Conservation (phyloP, 2,888 invertebrate species). For the Automeris io region DNA sequence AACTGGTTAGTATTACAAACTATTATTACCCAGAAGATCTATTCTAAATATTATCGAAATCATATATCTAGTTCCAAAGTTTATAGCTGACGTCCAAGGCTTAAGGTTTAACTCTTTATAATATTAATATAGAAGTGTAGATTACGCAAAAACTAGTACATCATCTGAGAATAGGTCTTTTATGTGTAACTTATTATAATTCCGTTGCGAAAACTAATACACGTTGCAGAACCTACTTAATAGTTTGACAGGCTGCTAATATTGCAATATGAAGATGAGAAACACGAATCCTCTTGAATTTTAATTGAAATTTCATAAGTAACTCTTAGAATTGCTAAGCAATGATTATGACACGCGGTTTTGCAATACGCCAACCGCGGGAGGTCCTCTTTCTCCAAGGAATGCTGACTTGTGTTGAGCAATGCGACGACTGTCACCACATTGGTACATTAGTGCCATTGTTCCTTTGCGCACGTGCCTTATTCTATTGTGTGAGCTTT, state of each 20-base stretch:
- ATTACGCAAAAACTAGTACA: too few species aligned
- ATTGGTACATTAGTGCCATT: constrained; percentile 28
- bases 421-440: constrained; percentile 22
- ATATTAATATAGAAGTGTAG: too few species aligned
- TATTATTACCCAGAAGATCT: too few species aligned
- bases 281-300: constrained; percentile 49
- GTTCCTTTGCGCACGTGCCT: constrained; percentile 27
- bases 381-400: constrained; percentile 59
- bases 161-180: too few species aligned
- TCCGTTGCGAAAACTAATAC: constrained; percentile 12
- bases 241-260: constrained; percentile 36
- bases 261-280: constrained; percentile 34
- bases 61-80: too few species aligned
- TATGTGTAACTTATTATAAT: too few species aligned
- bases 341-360: constrained; percentile 42
- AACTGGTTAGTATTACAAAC: too few species aligned
- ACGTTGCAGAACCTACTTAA: constrained; percentile 10
- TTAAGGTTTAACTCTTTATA: too few species aligned
- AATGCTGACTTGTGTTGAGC: constrained; percentile 40
- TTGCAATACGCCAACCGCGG: constrained; percentile 47
- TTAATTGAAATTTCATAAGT: constrained; percentile 61
- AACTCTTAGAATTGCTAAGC: constrained; percentile 49
- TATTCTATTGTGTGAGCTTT: constrained; percentile 16
- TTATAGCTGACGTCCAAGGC: too few species aligned
- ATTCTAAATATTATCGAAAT: too few species aligned